A percentile compares a stretch with the other conserved stretches of the same genome.
These are phyloP conservation scores for Tragelaphus imberbis DNA, from an alignment of 2,113 vertebrate species.

Conservation along the genomic window DNA sequence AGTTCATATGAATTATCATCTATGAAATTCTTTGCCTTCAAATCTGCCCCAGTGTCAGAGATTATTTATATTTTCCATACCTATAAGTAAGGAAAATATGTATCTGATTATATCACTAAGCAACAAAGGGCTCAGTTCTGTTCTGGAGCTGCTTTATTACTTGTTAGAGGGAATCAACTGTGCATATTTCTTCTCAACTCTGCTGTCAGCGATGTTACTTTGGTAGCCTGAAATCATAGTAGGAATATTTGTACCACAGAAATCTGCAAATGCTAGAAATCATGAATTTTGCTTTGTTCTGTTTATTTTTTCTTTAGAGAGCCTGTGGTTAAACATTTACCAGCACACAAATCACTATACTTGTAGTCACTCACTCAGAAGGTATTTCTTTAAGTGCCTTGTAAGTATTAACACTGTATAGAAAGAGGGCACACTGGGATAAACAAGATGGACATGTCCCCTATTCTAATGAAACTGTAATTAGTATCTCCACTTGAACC, in stretches of 20 bases:
- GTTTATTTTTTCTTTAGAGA: background rate
- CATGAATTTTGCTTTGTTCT: background rate
- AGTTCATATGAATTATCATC: background rate
- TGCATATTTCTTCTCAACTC: background rate
- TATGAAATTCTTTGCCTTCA: background rate
- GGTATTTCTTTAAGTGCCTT: background rate
- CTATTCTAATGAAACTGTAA: background rate
- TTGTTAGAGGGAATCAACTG: background rate
- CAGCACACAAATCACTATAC: background rate
- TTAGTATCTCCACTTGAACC: background rate
- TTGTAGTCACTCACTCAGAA: background rate
- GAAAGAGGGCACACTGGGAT: background rate
- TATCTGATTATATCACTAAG: background rate
- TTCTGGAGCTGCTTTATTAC: background rate
- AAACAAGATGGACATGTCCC: background rate
- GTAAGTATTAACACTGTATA: background rate
- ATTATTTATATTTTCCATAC: background rate
- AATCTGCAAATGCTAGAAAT: background rate
- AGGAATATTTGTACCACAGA: background rate
- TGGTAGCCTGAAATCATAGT: background rate
- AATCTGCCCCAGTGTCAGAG: background rate
- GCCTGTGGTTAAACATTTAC: background rate
- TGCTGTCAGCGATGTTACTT: background rate
- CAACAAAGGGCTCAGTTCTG: background rate
- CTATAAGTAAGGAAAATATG: background rate